Conservation (phyloP, 1,140 invertebrate species). For the Drosophila sechellia region DNA sequence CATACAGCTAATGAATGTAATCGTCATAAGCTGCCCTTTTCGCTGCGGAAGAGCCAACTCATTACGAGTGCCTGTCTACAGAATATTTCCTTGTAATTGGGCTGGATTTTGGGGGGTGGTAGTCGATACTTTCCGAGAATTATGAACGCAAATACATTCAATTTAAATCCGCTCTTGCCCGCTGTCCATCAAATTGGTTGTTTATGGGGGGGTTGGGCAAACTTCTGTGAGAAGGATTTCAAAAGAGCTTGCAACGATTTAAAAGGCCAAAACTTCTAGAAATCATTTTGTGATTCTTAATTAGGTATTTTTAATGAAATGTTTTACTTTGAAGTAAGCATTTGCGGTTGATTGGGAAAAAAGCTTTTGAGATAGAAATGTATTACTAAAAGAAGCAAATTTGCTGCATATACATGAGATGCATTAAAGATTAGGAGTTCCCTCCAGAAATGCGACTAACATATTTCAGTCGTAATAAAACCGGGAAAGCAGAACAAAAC, state of each 20-base stretch:
- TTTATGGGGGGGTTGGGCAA: not conserved
- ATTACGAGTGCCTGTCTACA: constrained; percentile 46
- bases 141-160: constrained; percentile 55
- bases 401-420: no score
- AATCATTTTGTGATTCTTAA: not conserved
- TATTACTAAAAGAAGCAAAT: not conserved
- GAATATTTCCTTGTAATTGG: constrained; percentile 70
- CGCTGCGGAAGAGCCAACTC: constrained; percentile 26
- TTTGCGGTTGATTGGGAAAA: not conserved
- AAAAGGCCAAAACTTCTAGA: not conserved
- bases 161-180: not conserved
- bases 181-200: constrained; percentile 1
- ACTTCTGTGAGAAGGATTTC: not conserved
- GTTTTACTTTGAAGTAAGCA: not conserved
- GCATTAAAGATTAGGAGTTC: constrained; percentile 1
- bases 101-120: constrained; percentile 12
- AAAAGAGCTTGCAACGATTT: not conserved
- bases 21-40: constrained; percentile 74
- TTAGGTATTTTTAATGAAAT: not conserved
- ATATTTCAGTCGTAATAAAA: constrained; percentile 7
- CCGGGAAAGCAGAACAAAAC: constrained; percentile 2
- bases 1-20: constrained; percentile 80
- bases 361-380: not conserved
- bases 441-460: not conserved
- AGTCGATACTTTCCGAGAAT: constrained; percentile 13